Percentiles rank a stretch among this genome's conserved stretches.
These are phyloP conservation scores for Corticium candelabrum DNA, from an alignment of 37 sponge, comb jelly and placozoan species.

Conservation along the genomic window DNA sequence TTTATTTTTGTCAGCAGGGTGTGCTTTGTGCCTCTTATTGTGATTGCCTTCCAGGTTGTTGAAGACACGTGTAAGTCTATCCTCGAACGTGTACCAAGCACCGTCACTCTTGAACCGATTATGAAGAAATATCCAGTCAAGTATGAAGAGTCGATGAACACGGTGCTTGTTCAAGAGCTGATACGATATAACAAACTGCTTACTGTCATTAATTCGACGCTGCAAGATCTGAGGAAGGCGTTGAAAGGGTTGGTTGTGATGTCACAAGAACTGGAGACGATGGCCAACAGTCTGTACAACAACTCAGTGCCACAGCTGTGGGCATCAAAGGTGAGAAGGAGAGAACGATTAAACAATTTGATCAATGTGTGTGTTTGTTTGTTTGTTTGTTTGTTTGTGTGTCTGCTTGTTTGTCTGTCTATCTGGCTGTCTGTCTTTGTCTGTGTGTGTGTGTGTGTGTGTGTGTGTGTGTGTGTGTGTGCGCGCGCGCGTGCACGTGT, in stretches of 20 bases:
- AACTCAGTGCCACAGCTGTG: constrained; percentile 79
- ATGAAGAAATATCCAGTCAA: constrained; percentile 83
- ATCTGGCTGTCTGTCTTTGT: too few relatives aligned
- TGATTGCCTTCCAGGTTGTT: too few relatives aligned
- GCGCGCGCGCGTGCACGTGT: too few relatives aligned
- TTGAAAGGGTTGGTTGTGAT: constrained; percentile 92
- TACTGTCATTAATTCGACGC: constrained; percentile 44
- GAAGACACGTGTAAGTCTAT: constrained; percentile 69
- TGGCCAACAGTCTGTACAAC: constrained; percentile 85
- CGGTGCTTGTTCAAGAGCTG: constrained; percentile 92
- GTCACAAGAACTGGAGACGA: constrained; percentile 83
- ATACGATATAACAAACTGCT: constrained; percentile 89
- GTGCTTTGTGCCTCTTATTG: too few relatives aligned
- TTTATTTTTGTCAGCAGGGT: too few relatives aligned
- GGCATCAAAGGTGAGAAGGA: constrained; percentile 61
- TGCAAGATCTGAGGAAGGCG: constrained; percentile 76
- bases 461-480: too few relatives aligned
- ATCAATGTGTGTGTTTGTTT: too few relatives aligned
- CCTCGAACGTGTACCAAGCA: constrained; percentile 50
- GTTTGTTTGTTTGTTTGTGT: too few relatives aligned
- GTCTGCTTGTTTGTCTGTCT: too few relatives aligned
- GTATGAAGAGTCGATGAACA: constrained; percentile 98
- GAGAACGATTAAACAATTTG: too few relatives aligned
- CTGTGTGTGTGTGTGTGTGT: too few relatives aligned
- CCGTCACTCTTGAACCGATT: constrained; percentile 52